These are phyloP conservation scores for Listrodromus nycthemerus DNA, from an alignment of 2,888 invertebrate species.

Conservation along the genomic window DNA sequence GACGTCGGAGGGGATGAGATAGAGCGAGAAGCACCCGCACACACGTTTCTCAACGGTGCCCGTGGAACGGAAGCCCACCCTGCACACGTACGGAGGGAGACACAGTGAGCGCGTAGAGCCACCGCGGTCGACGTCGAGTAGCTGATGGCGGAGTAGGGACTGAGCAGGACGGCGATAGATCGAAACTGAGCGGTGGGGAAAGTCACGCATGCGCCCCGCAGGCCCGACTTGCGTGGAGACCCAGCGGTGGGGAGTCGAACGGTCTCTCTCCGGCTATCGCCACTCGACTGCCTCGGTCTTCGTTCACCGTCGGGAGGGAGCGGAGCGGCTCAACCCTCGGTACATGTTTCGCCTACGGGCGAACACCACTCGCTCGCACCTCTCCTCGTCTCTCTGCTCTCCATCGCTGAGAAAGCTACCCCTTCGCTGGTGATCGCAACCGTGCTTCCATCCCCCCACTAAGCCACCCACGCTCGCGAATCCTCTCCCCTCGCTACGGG, in stretches of 20 bases:
- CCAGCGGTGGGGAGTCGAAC: conserved; percentile 73
- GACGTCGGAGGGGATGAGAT: conserved; percentile 51
- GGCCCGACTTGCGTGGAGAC: conserved; percentile 73
- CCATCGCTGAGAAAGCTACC: conserved; percentile 46
- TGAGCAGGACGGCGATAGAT: conserved; percentile 48
- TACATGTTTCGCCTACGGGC: conserved; percentile 18
- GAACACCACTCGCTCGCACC: conserved; percentile 22
- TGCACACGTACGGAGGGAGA: conserved; percentile 20
- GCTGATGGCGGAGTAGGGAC: conserved; percentile 49
- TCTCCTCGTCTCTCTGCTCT: conserved; percentile 38
- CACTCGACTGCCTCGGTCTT: conserved; percentile 45
- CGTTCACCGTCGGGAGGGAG: not conserved
- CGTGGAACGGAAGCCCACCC: not conserved
- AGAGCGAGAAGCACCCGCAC: conserved; percentile 29
- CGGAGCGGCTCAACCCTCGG: conserved; percentile 38
- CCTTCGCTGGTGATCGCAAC: conserved; percentile 51
- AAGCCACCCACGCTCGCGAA: conserved; percentile 55
- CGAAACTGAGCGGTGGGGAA: conserved; percentile 66
- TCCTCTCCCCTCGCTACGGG: conserved; percentile 74
- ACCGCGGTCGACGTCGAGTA: conserved; percentile 51
- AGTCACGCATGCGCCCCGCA: conserved; percentile 75
- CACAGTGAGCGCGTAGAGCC: conserved; percentile 28
- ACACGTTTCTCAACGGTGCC: not conserved
- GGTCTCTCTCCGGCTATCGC: conserved; percentile 61
- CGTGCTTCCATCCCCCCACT: conserved; percentile 48